Evolutionary conservation across 2,888 invertebrate genomes (phyloP).

Genomic region (Caenorhabditis drosophilae): DNA sequence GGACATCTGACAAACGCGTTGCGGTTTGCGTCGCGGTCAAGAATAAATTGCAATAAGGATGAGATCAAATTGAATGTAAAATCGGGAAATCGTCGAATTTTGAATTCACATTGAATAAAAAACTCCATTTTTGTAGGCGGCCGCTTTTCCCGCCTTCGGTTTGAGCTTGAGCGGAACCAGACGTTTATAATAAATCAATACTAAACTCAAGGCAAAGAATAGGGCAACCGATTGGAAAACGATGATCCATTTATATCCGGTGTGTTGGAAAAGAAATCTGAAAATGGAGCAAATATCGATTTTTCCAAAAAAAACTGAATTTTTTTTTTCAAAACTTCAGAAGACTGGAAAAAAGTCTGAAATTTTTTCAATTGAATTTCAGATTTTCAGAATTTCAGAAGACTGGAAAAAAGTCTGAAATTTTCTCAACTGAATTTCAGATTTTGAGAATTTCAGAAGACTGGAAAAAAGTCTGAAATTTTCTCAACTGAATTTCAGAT

Average conservation of each 20-base stretch:
- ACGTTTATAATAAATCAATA: constrained; percentile 36
- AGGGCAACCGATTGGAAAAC: constrained; percentile 33
- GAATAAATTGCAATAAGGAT: too few species aligned
- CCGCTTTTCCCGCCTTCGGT: constrained; percentile 18
- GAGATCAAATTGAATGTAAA: too few species aligned
- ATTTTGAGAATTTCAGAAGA: too few species aligned
- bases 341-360: too few species aligned
- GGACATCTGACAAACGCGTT: too few species aligned
- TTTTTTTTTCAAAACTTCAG: too few species aligned
- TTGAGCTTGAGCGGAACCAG: constrained; percentile 44
- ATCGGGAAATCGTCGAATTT: too few species aligned
- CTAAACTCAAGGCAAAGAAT: constrained; percentile 32
- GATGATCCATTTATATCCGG: constrained; percentile 46
- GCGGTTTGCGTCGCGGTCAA: too few species aligned
- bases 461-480: too few species aligned
- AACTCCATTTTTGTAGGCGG: constrained; percentile 24
- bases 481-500: background rate
- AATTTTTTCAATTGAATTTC: too few species aligned
- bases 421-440: background rate
- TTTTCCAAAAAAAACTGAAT: background rate
- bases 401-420: too few species aligned
- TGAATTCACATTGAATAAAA: constrained; percentile 20
- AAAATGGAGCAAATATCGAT: constrained; percentile 3
- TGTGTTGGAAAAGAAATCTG: constrained; percentile 48
- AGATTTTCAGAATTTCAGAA: too few species aligned